Conservation (phyloP, 2,888 invertebrate species). For the Archaeoteleia sp. region DNA sequence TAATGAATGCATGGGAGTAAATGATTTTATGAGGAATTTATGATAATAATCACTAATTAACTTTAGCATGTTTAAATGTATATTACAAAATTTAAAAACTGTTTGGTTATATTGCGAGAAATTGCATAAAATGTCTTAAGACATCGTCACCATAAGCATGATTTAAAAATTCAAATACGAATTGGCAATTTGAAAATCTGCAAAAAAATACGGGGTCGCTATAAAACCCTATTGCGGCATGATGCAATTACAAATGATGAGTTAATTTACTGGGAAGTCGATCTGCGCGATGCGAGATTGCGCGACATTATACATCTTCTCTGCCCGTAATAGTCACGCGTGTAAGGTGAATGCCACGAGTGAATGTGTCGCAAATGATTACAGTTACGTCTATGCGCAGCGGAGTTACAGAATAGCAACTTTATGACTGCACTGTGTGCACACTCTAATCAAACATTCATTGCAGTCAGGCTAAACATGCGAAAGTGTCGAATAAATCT, state of each 20-base stretch:
- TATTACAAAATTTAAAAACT: too few relatives aligned
- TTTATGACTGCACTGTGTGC: constrained; percentile 15
- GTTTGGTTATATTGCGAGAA: too few relatives aligned
- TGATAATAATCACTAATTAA: too few relatives aligned
- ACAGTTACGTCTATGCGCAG: constrained; percentile 10
- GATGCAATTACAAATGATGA: not conserved
- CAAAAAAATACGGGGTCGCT: not conserved
- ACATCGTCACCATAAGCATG: too few relatives aligned
- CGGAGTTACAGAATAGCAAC: constrained; percentile 5
- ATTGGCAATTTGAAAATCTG: not conserved
- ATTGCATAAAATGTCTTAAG: too few relatives aligned
- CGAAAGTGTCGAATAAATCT: constrained; percentile 18
- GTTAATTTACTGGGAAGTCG: not conserved
- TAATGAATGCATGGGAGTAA: too few relatives aligned
- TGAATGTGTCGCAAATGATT: constrained; percentile 34
- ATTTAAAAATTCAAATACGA: too few relatives aligned
- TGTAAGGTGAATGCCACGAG: constrained; percentile 29
- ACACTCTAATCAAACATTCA: constrained; percentile 20
- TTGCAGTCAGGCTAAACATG: constrained; percentile 2
- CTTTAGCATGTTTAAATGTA: too few relatives aligned
- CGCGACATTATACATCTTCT: constrained; percentile 11
- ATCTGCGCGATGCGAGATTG: not conserved
- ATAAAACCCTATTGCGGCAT: not conserved
- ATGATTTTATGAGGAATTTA: too few relatives aligned
- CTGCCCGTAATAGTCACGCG: constrained; percentile 14